Conservation (phyloP, 2,797 vertebrate genomes). For the Chiloscyllium punctatum region DNA sequence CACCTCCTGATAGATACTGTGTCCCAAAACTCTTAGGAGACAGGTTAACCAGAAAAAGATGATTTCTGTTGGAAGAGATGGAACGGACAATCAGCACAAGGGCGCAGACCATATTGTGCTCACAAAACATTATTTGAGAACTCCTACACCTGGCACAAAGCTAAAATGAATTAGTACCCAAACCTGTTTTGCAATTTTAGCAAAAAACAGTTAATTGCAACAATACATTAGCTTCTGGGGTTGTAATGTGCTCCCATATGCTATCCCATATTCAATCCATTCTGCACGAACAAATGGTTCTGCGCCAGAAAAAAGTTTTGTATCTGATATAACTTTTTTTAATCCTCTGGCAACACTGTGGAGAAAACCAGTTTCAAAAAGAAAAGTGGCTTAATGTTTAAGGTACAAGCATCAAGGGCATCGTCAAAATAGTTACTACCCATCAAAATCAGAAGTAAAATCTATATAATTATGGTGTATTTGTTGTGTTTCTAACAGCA, state of each 20-base stretch:
- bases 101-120: neutral
- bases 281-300: neutral
- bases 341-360: neutral
- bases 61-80: neutral
- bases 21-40: neutral
- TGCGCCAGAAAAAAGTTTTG: neutral
- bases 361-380: neutral
- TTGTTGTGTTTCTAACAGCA: conserved; percentile 2
- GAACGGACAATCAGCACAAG: neutral
- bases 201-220: neutral
- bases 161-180: neutral
- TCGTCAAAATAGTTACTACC: neutral
- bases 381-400: neutral
- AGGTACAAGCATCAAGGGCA: neutral
- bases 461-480: neutral
- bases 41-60: neutral
- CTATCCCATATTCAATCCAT: neutral
- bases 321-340: neutral
- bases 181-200: neutral
- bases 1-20: neutral
- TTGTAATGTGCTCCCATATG: neutral
- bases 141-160: neutral
- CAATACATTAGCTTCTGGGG: neutral
- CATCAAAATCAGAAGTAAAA: conserved; percentile 10
- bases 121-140: neutral